Evolutionary conservation across 2,113 vertebrate genomes (phyloP), one percentile per base, ranked within the genome.

Genomic region (Mastomys coucha): DNA sequence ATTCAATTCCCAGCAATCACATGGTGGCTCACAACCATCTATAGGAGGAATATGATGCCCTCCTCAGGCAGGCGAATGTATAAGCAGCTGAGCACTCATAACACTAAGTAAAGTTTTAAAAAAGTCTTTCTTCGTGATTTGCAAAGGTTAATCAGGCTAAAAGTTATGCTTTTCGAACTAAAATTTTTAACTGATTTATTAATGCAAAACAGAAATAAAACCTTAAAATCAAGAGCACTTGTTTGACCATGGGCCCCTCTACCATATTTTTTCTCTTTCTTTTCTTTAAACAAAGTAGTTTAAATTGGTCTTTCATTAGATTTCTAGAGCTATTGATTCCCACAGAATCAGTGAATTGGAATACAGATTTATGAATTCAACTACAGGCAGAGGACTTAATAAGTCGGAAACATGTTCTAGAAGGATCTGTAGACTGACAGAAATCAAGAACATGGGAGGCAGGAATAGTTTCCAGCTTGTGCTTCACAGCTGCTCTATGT

Each of bases 321-420:
- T 58, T 84, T 94, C 77, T 87, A 86, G 70, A 91, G 22, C 51
- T 96, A n/a, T 10, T 75, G 20, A 88, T 94, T 91, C 63, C 76
- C 45, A 65, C 69, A 5, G 56, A 67, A 60, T 14, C 42, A 17
- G 31, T 63, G 9, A 73, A 20, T 70, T 94, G 84, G 89, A 91
- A 84, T 45, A 20, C 14, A 96, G 73, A 76, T 82, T 92, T 77
- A n/a, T 69, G 45, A 78, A 73, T 16, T 69, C 78, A 7, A 24
- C 53, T 96, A 19, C 19, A 33, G 19, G 20, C 42, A 14, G 5
- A 39, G 11, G 60, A 39, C 19, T 88, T 67, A 5, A 39, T 82
- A 51, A 60, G 33, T 88, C 77, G 97, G 88, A 91, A 94, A 92
- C 90, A 78, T 53, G 96, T 95, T 3, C 14, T n/a, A 88, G 73